A percentile compares a stretch with the other conserved stretches of the same genome.
These are phyloP conservation scores for Pyrrhura leucotis DNA, from an alignment of 2,797 vertebrate genomes.

Conservation along the genomic window DNA sequence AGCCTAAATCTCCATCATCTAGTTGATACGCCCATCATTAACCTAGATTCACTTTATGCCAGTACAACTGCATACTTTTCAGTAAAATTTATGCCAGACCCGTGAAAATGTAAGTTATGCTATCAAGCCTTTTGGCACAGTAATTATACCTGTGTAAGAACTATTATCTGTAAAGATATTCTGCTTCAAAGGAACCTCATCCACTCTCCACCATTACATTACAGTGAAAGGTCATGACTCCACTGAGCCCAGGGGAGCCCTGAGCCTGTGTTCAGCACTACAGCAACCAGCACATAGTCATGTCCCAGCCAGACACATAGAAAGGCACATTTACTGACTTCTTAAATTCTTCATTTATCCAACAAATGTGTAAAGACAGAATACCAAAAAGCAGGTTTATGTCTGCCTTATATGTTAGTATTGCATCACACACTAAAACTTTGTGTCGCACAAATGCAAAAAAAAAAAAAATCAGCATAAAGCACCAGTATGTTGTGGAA, in stretches of 20 bases:
- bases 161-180: neutral
- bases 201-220: neutral
- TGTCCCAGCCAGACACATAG: neutral
- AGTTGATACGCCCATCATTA: neutral
- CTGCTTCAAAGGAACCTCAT: neutral
- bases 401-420: neutral
- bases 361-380: accelerated
- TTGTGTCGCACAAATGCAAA: neutral
- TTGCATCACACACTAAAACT: accelerated
- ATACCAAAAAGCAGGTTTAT: neutral
- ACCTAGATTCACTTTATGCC: neutral
- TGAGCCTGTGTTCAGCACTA: too few relatives aligned
- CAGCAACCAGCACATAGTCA: neutral
- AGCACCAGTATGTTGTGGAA: neutral
- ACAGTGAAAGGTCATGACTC: neutral
- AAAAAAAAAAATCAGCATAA: neutral
- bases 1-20: neutral
- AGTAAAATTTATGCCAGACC: neutral
- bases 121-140: neutral
- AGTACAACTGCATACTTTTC: neutral
- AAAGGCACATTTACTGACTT: neutral
- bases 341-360: neutral
- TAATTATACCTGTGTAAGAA: neutral
- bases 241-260: neutral
- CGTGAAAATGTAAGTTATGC: neutral